phyloP scores from a whole-genome alignment of 1,140 invertebrate species.

The Monochamus saltuarius region DNA sequence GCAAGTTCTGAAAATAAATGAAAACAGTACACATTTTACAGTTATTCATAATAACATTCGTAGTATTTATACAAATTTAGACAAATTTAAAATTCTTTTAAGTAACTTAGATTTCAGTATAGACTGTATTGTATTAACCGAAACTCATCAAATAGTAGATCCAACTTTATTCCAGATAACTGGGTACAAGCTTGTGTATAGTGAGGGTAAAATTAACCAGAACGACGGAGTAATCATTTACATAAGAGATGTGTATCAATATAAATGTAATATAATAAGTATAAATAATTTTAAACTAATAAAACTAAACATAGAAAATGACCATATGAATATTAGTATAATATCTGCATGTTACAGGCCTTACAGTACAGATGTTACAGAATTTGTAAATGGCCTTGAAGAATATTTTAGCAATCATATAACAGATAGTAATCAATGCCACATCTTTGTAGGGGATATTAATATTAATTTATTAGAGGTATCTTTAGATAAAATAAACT shows the following conservation, averaged over 20 bases:
- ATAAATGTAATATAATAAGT: neutral
- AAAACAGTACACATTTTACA: conserved; percentile 4
- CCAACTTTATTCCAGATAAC: conserved; percentile 5
- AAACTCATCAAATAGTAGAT: conserved; percentile 12
- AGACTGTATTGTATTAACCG: conserved; percentile 25
- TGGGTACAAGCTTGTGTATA: conserved; percentile 18
- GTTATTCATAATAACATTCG: conserved; percentile 16
- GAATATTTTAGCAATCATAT: conserved; percentile 8
- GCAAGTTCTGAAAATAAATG: conserved; percentile 2
- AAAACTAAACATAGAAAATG: neutral
- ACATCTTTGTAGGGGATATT: conserved; percentile 16
- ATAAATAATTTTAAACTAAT: conserved; percentile 10
- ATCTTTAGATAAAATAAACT: neutral
- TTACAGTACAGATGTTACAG: conserved; percentile 2
- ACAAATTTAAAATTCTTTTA: conserved; percentile 23
- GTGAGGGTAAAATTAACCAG: conserved; percentile 18
- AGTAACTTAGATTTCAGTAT: conserved; percentile 37
- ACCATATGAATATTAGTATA: neutral
- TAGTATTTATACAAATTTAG: conserved; percentile 13
- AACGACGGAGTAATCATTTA: conserved; percentile 23
- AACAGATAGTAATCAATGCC: neutral
- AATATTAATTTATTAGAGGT: conserved; percentile 15
- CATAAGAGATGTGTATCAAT: conserved; percentile 16
- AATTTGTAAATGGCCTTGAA: conserved; percentile 3
- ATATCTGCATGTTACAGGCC: conserved; percentile 8